Evolutionary conservation across 2,113 vertebrate genomes (phyloP), one percentile per base, ranked within the genome.

Genomic region (Garra rufa): DNA sequence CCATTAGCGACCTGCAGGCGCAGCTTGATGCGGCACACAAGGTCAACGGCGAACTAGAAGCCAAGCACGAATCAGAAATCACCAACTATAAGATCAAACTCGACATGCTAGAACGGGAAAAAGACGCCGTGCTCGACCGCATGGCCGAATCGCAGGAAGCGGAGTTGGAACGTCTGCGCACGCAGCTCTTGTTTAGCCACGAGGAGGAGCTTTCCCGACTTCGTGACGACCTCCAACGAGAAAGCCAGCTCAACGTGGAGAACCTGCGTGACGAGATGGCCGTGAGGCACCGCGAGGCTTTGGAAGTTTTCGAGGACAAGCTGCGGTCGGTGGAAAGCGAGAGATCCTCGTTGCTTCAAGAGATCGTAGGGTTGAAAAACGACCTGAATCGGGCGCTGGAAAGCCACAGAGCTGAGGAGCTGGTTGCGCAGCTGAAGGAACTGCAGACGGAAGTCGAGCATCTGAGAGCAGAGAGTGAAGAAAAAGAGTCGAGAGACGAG

Each of bases 141-240:
- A 99, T 99, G 98, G 98, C 98, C 0, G 95, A 99, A 92, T 99
- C 98, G 2, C 98, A 98, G 90, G 98, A 99, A 90, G 96, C 97
- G 0, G 98, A 99, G 89, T 92, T 99, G 85, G 98, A 99, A 34
- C 95, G 95, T 24, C 87, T 99, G 17, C 95, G 97, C 85, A 99
- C 97, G 26, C 95, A 98, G 75, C 96, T 99, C 76, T 90, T 99
- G 11, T 99, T 99, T 65, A 98, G 97, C 90, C 98, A 99, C 3
- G 98, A 99, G 89, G 98, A 99, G 87, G 98, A 99, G 85, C 95
- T 99, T 76, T 93, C 90, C 10, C 92, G 83, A 80, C 94, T 98
- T 48, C 94, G 92, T 79, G 95, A 98, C 48, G 95, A 96, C 44
- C 91, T 99, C 83, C 92, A 95, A 84, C 92, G 92, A 57, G 96